Evolutionary conservation across 2,113 vertebrate species (phyloP), one percentile per base, ranked within the genome.

Genomic region (Lophotis ruficrista): DNA sequence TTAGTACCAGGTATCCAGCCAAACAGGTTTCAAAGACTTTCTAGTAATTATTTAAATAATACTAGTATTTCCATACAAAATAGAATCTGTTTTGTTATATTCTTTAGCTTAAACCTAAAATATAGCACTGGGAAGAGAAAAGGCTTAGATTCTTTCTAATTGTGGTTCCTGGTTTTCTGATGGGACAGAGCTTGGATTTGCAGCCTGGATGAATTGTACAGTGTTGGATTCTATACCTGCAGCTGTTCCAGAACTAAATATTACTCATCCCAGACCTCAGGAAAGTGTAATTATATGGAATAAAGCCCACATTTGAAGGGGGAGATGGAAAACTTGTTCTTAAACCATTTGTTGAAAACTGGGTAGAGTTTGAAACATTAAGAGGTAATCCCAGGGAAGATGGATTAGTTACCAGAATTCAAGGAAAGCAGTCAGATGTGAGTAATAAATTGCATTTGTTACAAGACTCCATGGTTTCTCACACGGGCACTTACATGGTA

Each of bases 381-480:
- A 75, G 61, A 82, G 37, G 72, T 71, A 70, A 65, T 93, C 70
- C 48, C 48, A 69, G 43, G 18, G 75, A 96, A 94, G 87, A 94
- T 62, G 62, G n/a, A 91, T 95, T 96, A 88, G 58, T 66, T 51
- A 93, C 35, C 50, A 88, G 78, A 94, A 93, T 86, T 93, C 78
- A 83, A 66, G 70, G 85, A 93, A 95, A 71, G 14, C 58, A 89
- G 62, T 93, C 90, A 94, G 71, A 88, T 58, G 54, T 91, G 91
- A 87, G 83, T 77, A 93, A 85, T 88, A 88, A 93, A 94, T 73
- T 48, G 14, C 14, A 70, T 83, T 94, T 69, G 9, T 87, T 89
- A 68, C 58, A 88, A 65, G 62, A 15, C 37, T 75, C 35, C 56
- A 20, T 91, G 60, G 27, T 90, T 86, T 92, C 65, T 86, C 43